Conservation (phyloP, 1,140 invertebrate genomes). For the Luehdorfia chinensis region DNA sequence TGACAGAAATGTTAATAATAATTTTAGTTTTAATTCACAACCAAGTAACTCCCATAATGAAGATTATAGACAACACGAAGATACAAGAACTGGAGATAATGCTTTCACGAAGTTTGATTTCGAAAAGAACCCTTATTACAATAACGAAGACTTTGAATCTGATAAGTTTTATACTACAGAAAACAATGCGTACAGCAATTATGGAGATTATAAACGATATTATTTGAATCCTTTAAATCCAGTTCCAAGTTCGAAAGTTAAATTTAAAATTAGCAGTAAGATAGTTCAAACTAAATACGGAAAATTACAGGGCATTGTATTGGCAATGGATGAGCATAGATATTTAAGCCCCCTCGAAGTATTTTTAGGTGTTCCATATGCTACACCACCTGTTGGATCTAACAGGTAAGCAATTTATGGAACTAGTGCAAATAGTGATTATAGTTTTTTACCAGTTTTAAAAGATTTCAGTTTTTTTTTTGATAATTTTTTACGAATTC, state of each 20-base stretch:
- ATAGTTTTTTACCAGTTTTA: too few species aligned
- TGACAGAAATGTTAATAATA: constrained; percentile 30
- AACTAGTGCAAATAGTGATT: too few species aligned
- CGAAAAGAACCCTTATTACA: constrained; percentile 58
- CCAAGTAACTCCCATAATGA: constrained; percentile 42
- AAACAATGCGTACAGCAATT: constrained; percentile 60
- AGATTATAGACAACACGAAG: constrained; percentile 50
- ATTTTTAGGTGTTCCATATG: constrained; percentile 96
- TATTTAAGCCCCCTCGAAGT: constrained; percentile 88
- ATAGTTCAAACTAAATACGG: constrained; percentile 90
- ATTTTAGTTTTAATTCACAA: constrained; percentile 24
- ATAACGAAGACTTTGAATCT: constrained; percentile 51
- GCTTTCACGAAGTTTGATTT: constrained; percentile 62
- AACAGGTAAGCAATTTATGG: constrained; percentile 79
- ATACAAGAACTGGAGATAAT: constrained; percentile 29
- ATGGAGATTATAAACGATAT: constrained; percentile 65
- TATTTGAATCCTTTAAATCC: constrained; percentile 62
- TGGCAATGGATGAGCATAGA: constrained; percentile 85
- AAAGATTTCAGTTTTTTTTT: too few species aligned
- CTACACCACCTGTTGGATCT: constrained; percentile 91
- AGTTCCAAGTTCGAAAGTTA: constrained; percentile 59
- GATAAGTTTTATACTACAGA: constrained; percentile 60
- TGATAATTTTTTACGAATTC: too few species aligned
- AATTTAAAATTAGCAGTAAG: constrained; percentile 81
- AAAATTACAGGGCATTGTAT: constrained; percentile 86